phyloP scores from a whole-genome alignment of 2,888 invertebrate species.

The Rotaria sp. region DNA sequence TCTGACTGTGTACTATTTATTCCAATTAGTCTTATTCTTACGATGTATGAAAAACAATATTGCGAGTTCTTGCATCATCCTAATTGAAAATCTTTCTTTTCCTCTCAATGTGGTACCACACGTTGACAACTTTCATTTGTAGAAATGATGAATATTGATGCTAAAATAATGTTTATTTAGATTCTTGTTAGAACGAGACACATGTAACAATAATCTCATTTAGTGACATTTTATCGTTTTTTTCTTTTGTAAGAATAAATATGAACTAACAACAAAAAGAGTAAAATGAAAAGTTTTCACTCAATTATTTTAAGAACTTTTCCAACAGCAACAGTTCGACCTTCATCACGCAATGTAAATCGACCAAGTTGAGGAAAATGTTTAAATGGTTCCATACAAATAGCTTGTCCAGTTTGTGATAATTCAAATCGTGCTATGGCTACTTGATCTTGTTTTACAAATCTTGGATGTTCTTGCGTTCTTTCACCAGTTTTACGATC shows the following conservation, averaged over 20 bases:
- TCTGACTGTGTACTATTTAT: too few relatives aligned
- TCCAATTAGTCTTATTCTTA: too few relatives aligned
- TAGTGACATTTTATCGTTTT: neutral
- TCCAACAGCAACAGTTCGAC: constrained; percentile 96
- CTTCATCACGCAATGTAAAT: constrained; percentile 96
- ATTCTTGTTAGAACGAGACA: neutral
- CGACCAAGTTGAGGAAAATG: constrained; percentile 97
- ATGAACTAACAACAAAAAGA: neutral
- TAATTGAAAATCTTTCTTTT: too few relatives aligned
- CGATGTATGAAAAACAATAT: too few relatives aligned
- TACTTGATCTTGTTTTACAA: constrained; percentile 98
- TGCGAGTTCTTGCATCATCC: too few relatives aligned
- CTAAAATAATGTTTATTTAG: too few relatives aligned
- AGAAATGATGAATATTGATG: too few relatives aligned
- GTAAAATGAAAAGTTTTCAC: constrained; percentile 56
- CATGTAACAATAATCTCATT: neutral
- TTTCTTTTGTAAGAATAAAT: neutral
- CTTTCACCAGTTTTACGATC: constrained; percentile 90
- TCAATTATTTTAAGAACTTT: constrained; percentile 92
- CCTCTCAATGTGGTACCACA: too few relatives aligned
- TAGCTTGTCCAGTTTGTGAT: constrained; percentile 59
- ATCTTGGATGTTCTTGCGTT: constrained; percentile 53
- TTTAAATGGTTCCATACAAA: constrained; percentile 97
- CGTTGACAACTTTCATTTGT: too few relatives aligned
- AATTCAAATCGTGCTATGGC: constrained; percentile 98